Conservation (phyloP, 2,797 vertebrate genomes). For the Diplodus puntazzo region DNA sequence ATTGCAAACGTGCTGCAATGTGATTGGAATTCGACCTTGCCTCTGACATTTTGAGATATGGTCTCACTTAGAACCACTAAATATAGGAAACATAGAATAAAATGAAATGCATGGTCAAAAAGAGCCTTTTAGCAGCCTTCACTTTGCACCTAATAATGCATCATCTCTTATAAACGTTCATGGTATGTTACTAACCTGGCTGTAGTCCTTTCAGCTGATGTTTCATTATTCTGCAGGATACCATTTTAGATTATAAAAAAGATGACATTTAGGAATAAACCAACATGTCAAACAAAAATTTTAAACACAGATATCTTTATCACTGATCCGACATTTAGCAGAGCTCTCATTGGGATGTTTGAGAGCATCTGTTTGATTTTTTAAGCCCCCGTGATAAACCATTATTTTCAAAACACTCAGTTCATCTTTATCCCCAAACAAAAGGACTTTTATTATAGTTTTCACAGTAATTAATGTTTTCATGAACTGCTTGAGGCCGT, state of each 20-base stretch:
- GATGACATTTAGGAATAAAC: not conserved
- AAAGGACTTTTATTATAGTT: constrained; percentile 43
- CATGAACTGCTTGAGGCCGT: not conserved
- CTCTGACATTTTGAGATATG: constrained; percentile 52
- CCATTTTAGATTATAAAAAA: not conserved
- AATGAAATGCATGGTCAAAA: not conserved
- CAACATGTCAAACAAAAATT: not conserved
- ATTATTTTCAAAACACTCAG: constrained; percentile 24
- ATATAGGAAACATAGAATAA: constrained; percentile 19
- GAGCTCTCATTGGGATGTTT: constrained; percentile 5
- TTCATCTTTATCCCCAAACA: constrained; percentile 30
- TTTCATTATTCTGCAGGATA: not conserved
- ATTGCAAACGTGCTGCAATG: constrained; percentile 60
- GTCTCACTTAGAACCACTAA: constrained; percentile 47
- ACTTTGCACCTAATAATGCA: not conserved
- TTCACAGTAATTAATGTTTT: constrained; percentile 25
- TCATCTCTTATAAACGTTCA: not conserved
- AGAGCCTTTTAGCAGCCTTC: not conserved
- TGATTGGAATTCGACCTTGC: constrained; percentile 73
- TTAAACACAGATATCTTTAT: not conserved
- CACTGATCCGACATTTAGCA: not conserved
- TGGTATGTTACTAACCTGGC: not conserved
- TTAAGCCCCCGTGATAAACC: constrained; percentile 5
- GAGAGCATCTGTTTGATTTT: constrained; percentile 8
- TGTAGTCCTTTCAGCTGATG: not conserved